Base-by-base conservation (phyloP, 1,140 invertebrate species). In the Dinothrombium tinctorium region DNA sequence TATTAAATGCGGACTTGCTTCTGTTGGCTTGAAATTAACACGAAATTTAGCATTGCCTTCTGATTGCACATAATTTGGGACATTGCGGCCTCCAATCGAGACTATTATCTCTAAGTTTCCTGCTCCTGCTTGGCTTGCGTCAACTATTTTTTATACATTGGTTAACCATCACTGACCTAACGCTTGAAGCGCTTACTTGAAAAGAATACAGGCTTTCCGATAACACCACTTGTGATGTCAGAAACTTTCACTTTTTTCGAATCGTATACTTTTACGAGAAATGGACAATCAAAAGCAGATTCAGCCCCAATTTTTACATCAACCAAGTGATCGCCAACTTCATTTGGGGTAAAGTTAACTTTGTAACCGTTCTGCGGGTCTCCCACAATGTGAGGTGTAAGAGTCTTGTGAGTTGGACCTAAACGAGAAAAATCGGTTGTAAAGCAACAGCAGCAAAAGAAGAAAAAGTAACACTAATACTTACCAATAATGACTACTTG, bases 21-120 rank as follows among this genome's bases (percentile, higher is more conserved):
- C 52, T 4, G 46, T 80, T 0, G 89, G 90, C 52, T 90, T 92
- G 58, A 96, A 98, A 57, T 92, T 92, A 2, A 96, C 89, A 52
- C 73, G 60, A 50, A 96, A 94, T 51, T 78, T 73, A 0, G 89
- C 89, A 60, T 95, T 92, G 20, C 84, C 86, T 66, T 94, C 87
- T 31, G 82, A 84, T 54, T 94, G 82, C 1, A 96, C 89, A 58
- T 90, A 95, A 63, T 95, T 95, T 5, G 90, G 90, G 5, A 98
- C 89, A 63, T 95, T 96, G 53, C 83, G 73, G 3, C 84, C 84
- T 53, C 81, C 83, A n/a, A 92, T 86, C 1, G 86, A 84, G 0
- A 98, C 89, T 41, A 94, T 92, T 32, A 98, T 95, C 62, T 96
- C 89, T 47, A 95, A 62, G 60, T 94, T 92, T 26, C 89, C 89